A percentile compares a stretch with the other conserved stretches of the same genome.
Conservation (phyloP, 1,140 invertebrate species). For the Bombyx mandarina region DNA sequence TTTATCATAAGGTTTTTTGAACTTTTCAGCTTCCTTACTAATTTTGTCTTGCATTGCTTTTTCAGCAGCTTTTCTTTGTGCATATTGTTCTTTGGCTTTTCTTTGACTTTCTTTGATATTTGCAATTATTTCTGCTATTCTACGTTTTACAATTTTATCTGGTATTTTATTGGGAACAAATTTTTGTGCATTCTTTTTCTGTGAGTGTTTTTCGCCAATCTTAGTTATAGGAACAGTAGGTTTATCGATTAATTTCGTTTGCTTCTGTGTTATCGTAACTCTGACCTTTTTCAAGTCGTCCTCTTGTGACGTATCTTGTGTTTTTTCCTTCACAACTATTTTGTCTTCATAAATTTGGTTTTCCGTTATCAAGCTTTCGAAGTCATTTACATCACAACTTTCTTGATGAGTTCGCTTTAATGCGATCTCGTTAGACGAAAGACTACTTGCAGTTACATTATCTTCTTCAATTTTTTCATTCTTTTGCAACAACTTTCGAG, state of each 20-base stretch:
- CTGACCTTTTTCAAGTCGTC: conserved; percentile 37
- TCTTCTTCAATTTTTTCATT: conserved; percentile 45
- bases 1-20: too few relatives aligned
- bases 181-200: too few relatives aligned
- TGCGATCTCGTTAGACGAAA: conserved; percentile 53
- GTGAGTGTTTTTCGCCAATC: too few relatives aligned
- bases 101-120: too few relatives aligned
- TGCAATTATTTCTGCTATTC: too few relatives aligned
- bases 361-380: conserved; percentile 69
- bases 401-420: conserved; percentile 62
- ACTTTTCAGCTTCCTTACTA: too few relatives aligned
- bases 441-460: conserved; percentile 18
- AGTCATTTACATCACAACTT: conserved; percentile 66
- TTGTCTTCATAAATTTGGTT: conserved; percentile 71
- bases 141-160: too few relatives aligned
- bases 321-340: conserved; percentile 70
- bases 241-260: conserved; percentile 20
- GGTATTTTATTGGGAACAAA: too few relatives aligned
- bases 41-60: too few relatives aligned
- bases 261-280: conserved; percentile 6
- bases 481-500: conserved; percentile 45
- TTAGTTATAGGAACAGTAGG: too few relatives aligned
- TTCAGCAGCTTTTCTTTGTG: too few relatives aligned
- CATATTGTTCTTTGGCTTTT: neutral
- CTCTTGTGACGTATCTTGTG: conserved; percentile 54